Evolutionary conservation across 2,113 vertebrate species (phyloP), one percentile per base, ranked within the genome.

Genomic region (Neodon shergylaensis): DNA sequence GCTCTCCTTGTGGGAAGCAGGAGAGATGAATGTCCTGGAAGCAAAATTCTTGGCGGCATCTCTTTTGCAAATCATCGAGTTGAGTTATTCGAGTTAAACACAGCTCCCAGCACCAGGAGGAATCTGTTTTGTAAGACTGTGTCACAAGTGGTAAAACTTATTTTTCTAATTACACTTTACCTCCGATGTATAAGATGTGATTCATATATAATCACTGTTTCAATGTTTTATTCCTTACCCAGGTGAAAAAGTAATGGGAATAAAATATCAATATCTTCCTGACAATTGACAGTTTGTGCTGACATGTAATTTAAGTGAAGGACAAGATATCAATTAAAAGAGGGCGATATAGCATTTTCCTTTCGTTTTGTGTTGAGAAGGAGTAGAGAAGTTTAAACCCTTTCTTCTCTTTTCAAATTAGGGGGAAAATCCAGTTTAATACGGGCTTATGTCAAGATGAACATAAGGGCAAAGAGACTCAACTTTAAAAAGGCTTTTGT

Each of bases 141-240:
- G 11, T 68, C 91, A 86, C 73, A n/a, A 83, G 93, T 39, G 74
- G 78, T 94, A 86, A 91, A 68, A 95, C 93, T 96, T 95, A 70
- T 21, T 0, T 93, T 97, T 92, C 95, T 98, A 95, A 97, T 98
- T 98, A 95, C 95, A 97, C 86, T 95, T 61, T 96, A 95, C 97
- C 97, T 96, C 98, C 96, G 82, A 98, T 97, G 96, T 95, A 97
- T 98, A 98, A 98, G 96, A 91, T 94, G 91, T 97, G 84, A 76
- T 98, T 98, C 95, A 96, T 97, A 94, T 97, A 97, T 98, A 98
- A 98, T 98, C 98, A 98, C 98, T 96, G 95, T 98, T 98, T 98
- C 98, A 96, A 97, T 97, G 88, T 97, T 98, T 98, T 97, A 98
- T 98, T 98, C 96, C 92, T 98, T 98, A 95, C 88, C 92, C 90